Conservation (phyloP, 2,888 invertebrate genomes). For the Mesopsocus fuscifrons region DNA sequence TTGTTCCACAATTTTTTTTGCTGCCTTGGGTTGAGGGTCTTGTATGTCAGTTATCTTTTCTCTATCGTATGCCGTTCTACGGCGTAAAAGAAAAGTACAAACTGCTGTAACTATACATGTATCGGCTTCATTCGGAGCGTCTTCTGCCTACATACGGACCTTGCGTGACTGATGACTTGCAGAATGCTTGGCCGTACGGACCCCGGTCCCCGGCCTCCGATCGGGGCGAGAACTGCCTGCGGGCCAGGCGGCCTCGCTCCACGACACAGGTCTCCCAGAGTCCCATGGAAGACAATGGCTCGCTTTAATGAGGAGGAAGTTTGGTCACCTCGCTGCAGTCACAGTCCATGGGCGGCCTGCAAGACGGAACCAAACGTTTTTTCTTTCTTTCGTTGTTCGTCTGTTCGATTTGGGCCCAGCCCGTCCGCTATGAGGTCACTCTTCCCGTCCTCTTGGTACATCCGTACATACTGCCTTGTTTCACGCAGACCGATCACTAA, state of each 20-base stretch:
- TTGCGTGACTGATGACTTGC: no score
- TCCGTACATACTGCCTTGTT: neutral
- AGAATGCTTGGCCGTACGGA: no score
- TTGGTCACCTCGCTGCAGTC: neutral
- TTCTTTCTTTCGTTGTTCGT: neutral
- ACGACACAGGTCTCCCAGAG: neutral
- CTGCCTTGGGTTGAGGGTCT: no score
- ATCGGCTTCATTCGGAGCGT: no score
- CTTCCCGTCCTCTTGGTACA: neutral
- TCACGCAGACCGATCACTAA: neutral
- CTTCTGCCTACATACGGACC: no score
- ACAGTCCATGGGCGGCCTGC: neutral
- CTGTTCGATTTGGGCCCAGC: constrained; percentile 4
- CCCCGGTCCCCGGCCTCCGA: no score
- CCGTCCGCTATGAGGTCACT: constrained; percentile 9
- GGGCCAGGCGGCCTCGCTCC: neutral
- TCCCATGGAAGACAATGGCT: neutral
- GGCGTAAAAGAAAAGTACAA: no score
- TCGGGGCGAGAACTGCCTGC: neutral
- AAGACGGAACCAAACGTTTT: constrained; percentile 7
- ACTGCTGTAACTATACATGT: no score
- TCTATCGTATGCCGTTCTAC: no score
- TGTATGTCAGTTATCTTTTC: no score
- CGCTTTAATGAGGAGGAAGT: neutral
- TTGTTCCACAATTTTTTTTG: no score